These are phyloP conservation scores for Teleopsis dalmanni DNA, from an alignment of 1,140 invertebrate species.

Conservation along the genomic window DNA sequence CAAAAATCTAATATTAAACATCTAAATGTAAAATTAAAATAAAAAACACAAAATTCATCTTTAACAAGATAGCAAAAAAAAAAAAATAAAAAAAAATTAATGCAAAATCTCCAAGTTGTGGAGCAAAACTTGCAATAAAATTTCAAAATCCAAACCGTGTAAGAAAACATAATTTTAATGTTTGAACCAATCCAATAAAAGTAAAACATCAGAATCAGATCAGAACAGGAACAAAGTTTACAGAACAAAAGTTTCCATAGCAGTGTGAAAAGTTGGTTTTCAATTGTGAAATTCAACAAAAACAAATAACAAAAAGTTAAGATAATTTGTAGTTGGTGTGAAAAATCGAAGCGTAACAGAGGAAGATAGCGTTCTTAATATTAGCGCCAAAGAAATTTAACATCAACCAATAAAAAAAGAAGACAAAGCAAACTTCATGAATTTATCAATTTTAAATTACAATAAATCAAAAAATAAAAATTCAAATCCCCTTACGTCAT, in stretches of 20 bases:
- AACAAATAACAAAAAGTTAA: no score
- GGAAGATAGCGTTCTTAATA: background rate
- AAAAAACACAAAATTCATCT: conserved; percentile 7
- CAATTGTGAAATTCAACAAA: no score
- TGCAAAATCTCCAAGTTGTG: conserved; percentile 7
- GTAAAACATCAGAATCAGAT: no score
- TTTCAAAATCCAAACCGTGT: background rate
- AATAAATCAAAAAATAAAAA: conserved; percentile 21
- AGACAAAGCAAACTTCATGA: conserved; percentile 21
- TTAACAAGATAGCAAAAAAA: conserved; percentile 9
- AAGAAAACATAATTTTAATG: background rate
- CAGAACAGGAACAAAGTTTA: background rate
- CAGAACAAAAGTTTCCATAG: background rate
- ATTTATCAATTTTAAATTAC: conserved; percentile 19
- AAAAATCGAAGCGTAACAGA: no score
- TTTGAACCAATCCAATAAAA: background rate
- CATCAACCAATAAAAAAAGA: conserved; percentile 2
- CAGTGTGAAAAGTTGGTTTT: background rate
- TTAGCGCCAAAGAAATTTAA: background rate
- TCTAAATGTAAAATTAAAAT: conserved; percentile 9
- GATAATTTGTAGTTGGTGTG: no score
- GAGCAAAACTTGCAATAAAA: conserved; percentile 9
- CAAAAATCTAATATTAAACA: conserved; percentile 8
- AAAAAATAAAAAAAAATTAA: conserved; percentile 11
- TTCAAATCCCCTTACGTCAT: conserved; percentile 11